Evolutionary conservation across 1,140 invertebrate species (phyloP).

Genomic region (Bradysia coprophila): DNA sequence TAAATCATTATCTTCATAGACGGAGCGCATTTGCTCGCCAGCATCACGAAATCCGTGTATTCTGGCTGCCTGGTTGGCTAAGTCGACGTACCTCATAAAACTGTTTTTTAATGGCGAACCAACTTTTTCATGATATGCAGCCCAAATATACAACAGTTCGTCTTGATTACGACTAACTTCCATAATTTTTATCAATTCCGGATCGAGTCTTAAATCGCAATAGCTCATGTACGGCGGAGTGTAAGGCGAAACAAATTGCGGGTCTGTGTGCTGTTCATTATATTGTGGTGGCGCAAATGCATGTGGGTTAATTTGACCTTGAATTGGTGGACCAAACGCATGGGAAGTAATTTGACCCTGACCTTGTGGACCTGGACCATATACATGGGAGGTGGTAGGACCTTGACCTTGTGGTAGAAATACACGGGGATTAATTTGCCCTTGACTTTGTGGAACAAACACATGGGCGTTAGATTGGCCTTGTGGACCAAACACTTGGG

Average conservation of each 20-base stretch:
- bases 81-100: conserved; percentile 56
- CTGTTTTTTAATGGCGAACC: conserved; percentile 55
- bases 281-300: no score
- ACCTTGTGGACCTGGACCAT: no score
- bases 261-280: background rate
- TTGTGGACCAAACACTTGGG: no score
- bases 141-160: conserved; percentile 58
- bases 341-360: no score
- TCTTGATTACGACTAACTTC: conserved; percentile 48
- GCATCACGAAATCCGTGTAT: conserved; percentile 56
- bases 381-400: no score
- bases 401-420: no score
- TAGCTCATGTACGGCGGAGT: conserved; percentile 1
- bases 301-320: no score
- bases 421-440: conserved; percentile 13
- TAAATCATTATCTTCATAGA: conserved; percentile 50
- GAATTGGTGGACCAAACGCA: background rate
- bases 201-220: conserved; percentile 49
- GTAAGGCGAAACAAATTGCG: background rate
- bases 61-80: conserved; percentile 61
- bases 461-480: no score
- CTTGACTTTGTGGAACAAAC: background rate
- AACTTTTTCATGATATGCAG: conserved; percentile 54
- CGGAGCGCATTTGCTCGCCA: conserved; percentile 51
- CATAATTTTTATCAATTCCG: conserved; percentile 38